Evolutionary conservation across 2,888 invertebrate species (phyloP).

Genomic region (Gari tellinella): DNA sequence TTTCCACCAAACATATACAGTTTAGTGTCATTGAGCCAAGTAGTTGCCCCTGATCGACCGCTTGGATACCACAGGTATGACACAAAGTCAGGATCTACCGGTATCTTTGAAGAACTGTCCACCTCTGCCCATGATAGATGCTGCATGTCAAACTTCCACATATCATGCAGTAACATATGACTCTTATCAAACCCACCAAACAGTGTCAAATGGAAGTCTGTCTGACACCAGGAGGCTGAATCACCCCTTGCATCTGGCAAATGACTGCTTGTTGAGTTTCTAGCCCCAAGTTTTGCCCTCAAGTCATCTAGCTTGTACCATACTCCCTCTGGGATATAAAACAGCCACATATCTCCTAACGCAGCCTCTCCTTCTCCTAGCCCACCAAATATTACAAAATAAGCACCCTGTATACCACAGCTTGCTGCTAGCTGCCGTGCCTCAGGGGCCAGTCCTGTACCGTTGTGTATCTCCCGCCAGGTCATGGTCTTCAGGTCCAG

Average conservation of each 20-base stretch:
- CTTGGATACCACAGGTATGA: conserved; percentile 53
- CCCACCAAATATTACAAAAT: conserved; percentile 76
- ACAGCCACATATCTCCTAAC: conserved; percentile 77
- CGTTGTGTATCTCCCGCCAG: conserved; percentile 67
- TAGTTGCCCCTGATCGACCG: conserved; percentile 69
- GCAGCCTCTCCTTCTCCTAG: conserved; percentile 59
- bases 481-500: conserved; percentile 43
- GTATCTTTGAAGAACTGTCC: conserved; percentile 48
- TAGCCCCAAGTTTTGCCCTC: conserved; percentile 34
- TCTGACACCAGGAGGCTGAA: conserved; percentile 72
- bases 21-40: conserved; percentile 54
- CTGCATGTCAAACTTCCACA: conserved; percentile 71
- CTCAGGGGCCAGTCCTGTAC: conserved; percentile 51
- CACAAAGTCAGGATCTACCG: conserved; percentile 43
- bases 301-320: conserved; percentile 54
- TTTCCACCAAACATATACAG: conserved; percentile 78
- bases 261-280: conserved; percentile 12
- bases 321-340: conserved; percentile 50
- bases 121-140: conserved; percentile 66
- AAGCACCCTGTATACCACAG: conserved; percentile 66
- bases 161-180: conserved; percentile 64
- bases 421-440: conserved; percentile 68
- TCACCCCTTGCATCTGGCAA: conserved; percentile 66
- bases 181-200: conserved; percentile 71
- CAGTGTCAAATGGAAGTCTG: conserved; percentile 56